Base-by-base conservation (phyloP, 2,113 vertebrate species). In the Melanerpes formicivorus region DNA sequence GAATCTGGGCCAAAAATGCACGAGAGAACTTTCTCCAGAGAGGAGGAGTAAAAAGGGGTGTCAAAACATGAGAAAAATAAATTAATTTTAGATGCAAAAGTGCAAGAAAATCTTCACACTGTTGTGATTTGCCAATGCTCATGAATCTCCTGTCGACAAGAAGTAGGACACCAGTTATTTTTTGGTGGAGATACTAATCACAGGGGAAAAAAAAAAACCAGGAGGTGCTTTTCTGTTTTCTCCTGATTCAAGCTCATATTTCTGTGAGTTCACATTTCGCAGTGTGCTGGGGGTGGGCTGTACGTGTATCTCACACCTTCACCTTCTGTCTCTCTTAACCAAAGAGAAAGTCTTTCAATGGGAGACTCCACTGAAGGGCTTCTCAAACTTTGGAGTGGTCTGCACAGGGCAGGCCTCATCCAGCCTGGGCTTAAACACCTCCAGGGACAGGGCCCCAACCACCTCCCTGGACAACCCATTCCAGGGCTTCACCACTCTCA, bases 241-340 rank as follows among this genome's bases (percentile, higher is more conserved):
- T 25, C 16, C 30, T 80, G 56, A 56, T 73, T 87, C 74, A 25
- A 23, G 19, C 14, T 85, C n/a, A 2, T 77, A 18, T 59, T 42
- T 77, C 54, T 42, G 0, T 21, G 17, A 1, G 0, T 56, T 89
- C 22, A 32, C 11, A 23, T 70, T 76, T 70, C 7, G 5, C 22
- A 40, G 1, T 56, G 5, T 32, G 6, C 25, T 44, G 9, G 17
- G 10, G 7, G 5, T 5, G 3, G 3, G 2, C 2, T 18, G 19
- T 12, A 3, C 10, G 3, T 29, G 2, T 37, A 16, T 50, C 18
- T 55, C 64, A 23, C 6, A 22, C 62, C 87, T 93, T 63, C 27
- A 74, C 11, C 40, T 83, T 72, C n/a, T 27, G 9, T 64, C 22
- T 73, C n/a, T 65, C 44, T 79, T 76, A 78, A 72, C n/a, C 25